phyloP scores from a whole-genome alignment of 2,113 vertebrate genomes.

The Microcebus tavaratra region DNA sequence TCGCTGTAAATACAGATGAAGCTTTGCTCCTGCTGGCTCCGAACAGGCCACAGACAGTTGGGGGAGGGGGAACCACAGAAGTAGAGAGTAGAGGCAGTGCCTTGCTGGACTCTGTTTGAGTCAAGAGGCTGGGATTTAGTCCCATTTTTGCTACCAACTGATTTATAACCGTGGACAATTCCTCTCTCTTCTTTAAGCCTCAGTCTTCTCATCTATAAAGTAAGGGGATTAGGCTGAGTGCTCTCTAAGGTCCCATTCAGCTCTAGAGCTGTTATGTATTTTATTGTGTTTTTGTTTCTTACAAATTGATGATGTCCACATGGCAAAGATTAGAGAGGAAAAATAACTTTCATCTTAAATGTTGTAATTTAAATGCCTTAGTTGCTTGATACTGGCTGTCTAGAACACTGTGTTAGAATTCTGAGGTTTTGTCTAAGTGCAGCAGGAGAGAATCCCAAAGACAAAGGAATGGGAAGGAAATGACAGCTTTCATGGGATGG shows the following conservation, averaged over 20 bases:
- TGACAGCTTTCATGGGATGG: not conserved
- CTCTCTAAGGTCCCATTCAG: not conserved
- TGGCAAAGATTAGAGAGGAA: not conserved
- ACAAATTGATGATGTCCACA: not conserved
- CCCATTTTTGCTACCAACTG: slow-evolving; percentile 11
- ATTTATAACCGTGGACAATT: not conserved
- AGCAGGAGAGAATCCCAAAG: not conserved
- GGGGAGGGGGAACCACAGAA: too few species aligned
- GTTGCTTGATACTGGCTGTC: not conserved
- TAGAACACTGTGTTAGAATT: slow-evolving; percentile 30
- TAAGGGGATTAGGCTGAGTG: not conserved
- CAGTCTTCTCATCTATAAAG: slow-evolving; percentile 18
- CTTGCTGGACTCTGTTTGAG: not conserved
- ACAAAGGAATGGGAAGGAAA: not conserved
- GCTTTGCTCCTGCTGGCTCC: too few species aligned
- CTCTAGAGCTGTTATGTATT: not conserved
- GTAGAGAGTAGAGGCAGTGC: not conserved
- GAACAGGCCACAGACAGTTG: too few species aligned
- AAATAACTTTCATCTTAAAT: slow-evolving; percentile 28
- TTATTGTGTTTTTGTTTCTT: slow-evolving; percentile 48
- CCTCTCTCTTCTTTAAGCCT: not conserved
- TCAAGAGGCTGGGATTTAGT: not conserved
- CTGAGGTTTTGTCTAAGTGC: not conserved
- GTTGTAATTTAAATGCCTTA: not conserved
- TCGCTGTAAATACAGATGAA: too few species aligned